Evolutionary conservation across 2,888 invertebrate species (phyloP), one percentile per base, ranked within the genome.

Genomic region (Dorcus hopei): DNA sequence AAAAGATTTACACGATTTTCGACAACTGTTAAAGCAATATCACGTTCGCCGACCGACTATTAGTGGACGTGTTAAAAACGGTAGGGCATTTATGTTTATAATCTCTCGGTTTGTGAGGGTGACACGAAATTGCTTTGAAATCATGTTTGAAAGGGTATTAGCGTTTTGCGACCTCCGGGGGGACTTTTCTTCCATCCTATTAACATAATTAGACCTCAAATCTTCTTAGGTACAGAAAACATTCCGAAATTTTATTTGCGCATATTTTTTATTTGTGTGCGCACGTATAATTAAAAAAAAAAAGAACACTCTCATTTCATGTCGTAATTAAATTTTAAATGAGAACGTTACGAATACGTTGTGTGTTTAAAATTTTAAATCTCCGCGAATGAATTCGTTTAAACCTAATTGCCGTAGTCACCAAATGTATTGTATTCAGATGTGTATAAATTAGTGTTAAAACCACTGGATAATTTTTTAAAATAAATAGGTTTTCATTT

Each of bases 121-220:
- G 61, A 62, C 64, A 64, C 64, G 64, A 62, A 59, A 58, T 54
- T 61, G 60, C 64, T 58, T 52, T 58, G 49, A 48, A 57, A 57
- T 58, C 54, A 49, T 52, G 50, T 23, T 49, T 58, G 49, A 54
- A 50, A 52, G 23, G 47, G 54, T 43, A 53, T 53, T 53, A 45
- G 40, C 45, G 11, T 45, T 45, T 45, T 45, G 45, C 51, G 51
- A 51, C 40, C 40, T 51, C 19, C 51, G 3, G 26, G 47, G n/a
- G 4, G 26, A 33, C 6, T 33, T 7, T 33, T 14, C 14, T 33
- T 33, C 26, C 5, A 33, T 33, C 26, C 26, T 33, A 33, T 33
- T 33, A 33, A 33, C 26, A 33, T 33, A 33, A 33, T 33, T 33
- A 33, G 26, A 33, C 26, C 26, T 33, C 26, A 14, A 43, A 14